phyloP scores from a whole-genome alignment of 1,140 invertebrate species.

The Psix sp. region DNA sequence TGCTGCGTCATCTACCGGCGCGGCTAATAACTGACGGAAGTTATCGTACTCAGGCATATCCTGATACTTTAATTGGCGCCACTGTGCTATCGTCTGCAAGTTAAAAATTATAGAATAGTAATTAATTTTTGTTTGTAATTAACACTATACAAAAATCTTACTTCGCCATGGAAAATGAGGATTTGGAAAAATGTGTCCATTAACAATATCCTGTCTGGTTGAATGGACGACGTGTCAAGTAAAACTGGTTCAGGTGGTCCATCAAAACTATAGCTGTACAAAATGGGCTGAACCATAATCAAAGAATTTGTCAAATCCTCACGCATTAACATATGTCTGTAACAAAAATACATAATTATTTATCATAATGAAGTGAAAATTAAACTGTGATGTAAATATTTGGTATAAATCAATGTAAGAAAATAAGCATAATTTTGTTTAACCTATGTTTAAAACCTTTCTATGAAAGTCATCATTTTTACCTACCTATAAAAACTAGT shows the following conservation, averaged over 20 bases:
- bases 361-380: no score
- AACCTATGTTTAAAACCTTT: no score
- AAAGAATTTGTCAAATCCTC: conserved; percentile 98
- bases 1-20: conserved; percentile 97
- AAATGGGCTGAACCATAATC: conserved; percentile 99
- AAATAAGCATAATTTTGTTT: no score
- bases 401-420: no score
- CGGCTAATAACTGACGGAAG: conserved; percentile 96
- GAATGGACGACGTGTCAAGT: conserved; percentile 97
- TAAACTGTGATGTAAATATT: no score
- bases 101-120: conserved; percentile 37
- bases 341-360: conserved; percentile 56
- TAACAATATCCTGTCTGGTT: conserved; percentile 96
- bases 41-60: conserved; percentile 98
- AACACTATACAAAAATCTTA: conserved; percentile 72
- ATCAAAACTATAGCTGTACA: conserved; percentile 98
- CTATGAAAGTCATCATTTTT: no score
- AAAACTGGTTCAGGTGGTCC: conserved; percentile 98
- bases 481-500: conserved; percentile 97
- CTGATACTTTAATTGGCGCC: conserved; percentile 96
- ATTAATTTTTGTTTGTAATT: no score
- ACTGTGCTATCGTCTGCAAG: conserved; percentile 95
- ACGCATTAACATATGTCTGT: conserved; percentile 95
- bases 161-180: conserved; percentile 99
- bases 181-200: conserved; percentile 99